Evolutionary conservation across 1,140 invertebrate genomes (phyloP).

Genomic region (Triops cancriformis): DNA sequence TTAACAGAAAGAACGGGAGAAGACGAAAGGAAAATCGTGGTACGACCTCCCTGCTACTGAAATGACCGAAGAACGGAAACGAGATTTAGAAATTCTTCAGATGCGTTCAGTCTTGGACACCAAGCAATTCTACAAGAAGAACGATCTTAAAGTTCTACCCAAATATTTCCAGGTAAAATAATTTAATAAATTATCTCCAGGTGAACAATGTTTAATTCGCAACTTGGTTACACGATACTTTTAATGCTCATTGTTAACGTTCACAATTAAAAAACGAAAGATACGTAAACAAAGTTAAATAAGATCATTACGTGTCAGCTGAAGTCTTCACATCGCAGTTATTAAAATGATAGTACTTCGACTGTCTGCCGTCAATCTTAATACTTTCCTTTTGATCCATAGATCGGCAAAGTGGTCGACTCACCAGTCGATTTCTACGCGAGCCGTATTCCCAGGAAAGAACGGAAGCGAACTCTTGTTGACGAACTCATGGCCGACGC

Average conservation of each 20-base stretch:
- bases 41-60: conserved; percentile 78
- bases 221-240: no score
- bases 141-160: conserved; percentile 71
- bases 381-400: conserved; percentile 2
- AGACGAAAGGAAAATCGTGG: conserved; percentile 78
- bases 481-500: conserved; percentile 86
- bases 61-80: conserved; percentile 74
- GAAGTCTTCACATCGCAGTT: conserved; percentile 34
- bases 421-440: conserved; percentile 50
- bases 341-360: neutral
- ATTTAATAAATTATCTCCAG: no score
- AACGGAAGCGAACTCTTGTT: conserved; percentile 78
- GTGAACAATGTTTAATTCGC: conserved; percentile 26
- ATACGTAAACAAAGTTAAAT: no score
- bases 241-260: no score
- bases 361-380: neutral
- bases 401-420: conserved; percentile 49
- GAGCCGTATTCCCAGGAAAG: conserved; percentile 66
- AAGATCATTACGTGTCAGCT: no score
- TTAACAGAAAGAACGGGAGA: conserved; percentile 44
- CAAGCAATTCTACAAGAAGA: conserved; percentile 89
- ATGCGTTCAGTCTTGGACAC: conserved; percentile 88
- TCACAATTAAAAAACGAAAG: no score
- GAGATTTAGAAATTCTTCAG: conserved; percentile 76
- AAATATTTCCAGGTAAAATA: conserved; percentile 74